A percentile compares a stretch with the other conserved stretches of the same genome.
phyloP scores from a whole-genome alignment of 2,113 vertebrate species.

The Carassius auratus region DNA sequence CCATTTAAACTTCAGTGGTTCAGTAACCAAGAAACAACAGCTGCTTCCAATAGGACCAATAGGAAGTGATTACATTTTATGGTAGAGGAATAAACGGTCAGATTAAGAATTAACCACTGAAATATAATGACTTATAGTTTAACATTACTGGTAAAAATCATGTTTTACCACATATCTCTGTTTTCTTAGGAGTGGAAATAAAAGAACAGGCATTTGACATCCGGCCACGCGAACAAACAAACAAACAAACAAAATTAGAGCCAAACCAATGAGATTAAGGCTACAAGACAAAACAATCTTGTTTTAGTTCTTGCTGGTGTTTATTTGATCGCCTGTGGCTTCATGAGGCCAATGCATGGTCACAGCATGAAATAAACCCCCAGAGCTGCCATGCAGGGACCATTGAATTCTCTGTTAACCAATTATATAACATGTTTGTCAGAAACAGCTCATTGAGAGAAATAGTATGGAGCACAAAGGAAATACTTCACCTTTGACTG shows the following conservation, averaged over 20 bases:
- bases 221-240: constrained; percentile 29
- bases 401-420: not conserved
- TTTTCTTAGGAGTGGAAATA: constrained; percentile 18
- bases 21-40: constrained; percentile 30
- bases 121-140: not conserved
- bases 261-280: constrained; percentile 27
- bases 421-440: not conserved
- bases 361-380: constrained; percentile 36
- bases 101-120: not conserved
- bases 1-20: constrained; percentile 33
- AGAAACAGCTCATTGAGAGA: not conserved
- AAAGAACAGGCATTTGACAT: not conserved
- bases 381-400: constrained; percentile 3
- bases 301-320: constrained; percentile 8
- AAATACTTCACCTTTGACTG: constrained; percentile 84
- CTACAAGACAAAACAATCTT: constrained; percentile 23
- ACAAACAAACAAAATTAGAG: constrained; percentile 27
- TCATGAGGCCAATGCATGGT: constrained; percentile 30
- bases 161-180: not conserved
- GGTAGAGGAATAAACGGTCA: not conserved
- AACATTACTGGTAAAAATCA: not conserved
- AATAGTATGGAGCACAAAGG: not conserved
- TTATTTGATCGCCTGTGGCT: constrained; percentile 24
- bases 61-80: constrained; percentile 10
- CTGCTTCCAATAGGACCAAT: constrained; percentile 26